Evolutionary conservation across 2,797 vertebrate species (phyloP).

Genomic region (Falco peregrinus): DNA sequence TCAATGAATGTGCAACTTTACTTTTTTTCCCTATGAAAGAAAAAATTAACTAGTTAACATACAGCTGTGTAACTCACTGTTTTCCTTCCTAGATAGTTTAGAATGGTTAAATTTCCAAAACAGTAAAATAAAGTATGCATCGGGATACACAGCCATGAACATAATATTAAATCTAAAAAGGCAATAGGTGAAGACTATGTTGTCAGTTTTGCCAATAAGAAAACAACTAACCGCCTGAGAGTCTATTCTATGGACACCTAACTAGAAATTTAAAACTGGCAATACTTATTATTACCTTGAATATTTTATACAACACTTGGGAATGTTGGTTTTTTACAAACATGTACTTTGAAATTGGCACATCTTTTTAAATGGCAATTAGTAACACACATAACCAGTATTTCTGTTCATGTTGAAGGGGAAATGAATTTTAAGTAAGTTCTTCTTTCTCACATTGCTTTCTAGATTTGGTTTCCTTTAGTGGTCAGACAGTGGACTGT

Average conservation of each 20-base stretch:
- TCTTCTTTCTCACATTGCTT: constrained; percentile 47
- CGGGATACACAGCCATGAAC: constrained; percentile 24
- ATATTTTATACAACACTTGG: constrained; percentile 58
- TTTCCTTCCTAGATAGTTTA: background rate
- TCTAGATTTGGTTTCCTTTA: constrained; percentile 45
- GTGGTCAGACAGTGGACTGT: constrained; percentile 31
- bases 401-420: constrained; percentile 1
- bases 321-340: constrained; percentile 64
- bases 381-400: constrained; percentile 53
- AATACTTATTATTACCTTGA: constrained; percentile 63
- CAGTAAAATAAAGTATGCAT: background rate
- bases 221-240: constrained; percentile 35
- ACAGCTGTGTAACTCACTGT: constrained; percentile 56
- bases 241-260: constrained; percentile 47
- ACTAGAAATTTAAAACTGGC: constrained; percentile 72
- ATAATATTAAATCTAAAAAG: constrained; percentile 48
- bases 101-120: background rate
- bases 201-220: constrained; percentile 52
- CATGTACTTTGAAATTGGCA: constrained; percentile 74
- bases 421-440: constrained; percentile 16
- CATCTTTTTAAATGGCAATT: constrained; percentile 65
- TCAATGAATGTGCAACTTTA: constrained; percentile 33
- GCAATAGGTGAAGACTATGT: constrained; percentile 51
- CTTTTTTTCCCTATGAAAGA: background rate
- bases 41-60: constrained; percentile 42